Evolutionary conservation across 1,140 invertebrate genomes (phyloP), one percentile per base, ranked within the genome.

Genomic region (Drosophila punjabiensis): DNA sequence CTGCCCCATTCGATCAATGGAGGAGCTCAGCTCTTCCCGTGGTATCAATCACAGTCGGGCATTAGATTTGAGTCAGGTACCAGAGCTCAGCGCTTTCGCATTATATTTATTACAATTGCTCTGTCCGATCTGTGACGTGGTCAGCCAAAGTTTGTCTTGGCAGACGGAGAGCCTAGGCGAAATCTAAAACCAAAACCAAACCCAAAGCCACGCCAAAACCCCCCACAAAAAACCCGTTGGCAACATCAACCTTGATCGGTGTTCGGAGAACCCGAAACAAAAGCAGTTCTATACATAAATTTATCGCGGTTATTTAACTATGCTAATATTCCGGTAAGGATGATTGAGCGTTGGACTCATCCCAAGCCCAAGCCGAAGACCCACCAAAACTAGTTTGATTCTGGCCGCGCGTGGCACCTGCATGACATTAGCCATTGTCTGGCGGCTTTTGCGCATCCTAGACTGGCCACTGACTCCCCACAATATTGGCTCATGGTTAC

Each of bases 321-420:
- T 89, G 86, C 86, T 91, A 89, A 89, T 89, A 82, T 71, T 90
- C 71, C 71, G 86, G 70, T 86, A 86, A 86, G 86, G 86, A 90
- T 85, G 81, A 68, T 60, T 62, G 62, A 59, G 55, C 32, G 60
- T 56, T 56, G 67, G 70, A 69, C 67, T 82, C 76, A 79, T 71
- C 82, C 48, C 14, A 2, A 58, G 20, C 48, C 47, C n/a, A 67
- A 63, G 41, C 52, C 48, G 56, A 20, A 56, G 55, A 39, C 33
- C 14, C 9, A 6, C 3, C 37, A 43, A 61, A 74, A 74, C 70
- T 39, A 74, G 70, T 74, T 74, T 62, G n/a, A 30, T 41, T 76
- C 20, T 56, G 48, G 18, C 41, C 11, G 60, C 73, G 75, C 65
- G 65, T 70, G 75, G 76, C 75, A 70, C 30, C 35, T 76, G 71